Evolutionary conservation across 2,113 vertebrate species (phyloP).

Genomic region (Acinonyx jubatus): DNA sequence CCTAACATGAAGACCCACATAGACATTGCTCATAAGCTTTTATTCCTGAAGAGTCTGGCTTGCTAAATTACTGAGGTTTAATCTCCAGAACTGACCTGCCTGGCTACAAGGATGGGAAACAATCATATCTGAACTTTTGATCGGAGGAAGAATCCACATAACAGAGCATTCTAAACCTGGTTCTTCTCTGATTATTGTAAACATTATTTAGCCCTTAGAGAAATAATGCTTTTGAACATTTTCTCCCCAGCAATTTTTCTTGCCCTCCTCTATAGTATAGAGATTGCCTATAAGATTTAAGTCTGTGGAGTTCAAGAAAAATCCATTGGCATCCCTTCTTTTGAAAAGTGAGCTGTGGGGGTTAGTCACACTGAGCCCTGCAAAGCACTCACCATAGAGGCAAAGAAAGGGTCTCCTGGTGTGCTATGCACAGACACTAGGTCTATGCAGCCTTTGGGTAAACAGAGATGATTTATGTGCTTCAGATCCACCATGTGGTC

Average conservation of each 20-base stretch:
- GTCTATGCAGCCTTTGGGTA: not conserved
- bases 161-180: not conserved
- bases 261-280: not conserved
- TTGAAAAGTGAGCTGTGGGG: not conserved
- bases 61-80: not conserved
- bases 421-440: not conserved
- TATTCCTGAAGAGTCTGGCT: not conserved
- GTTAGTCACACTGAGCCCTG: not conserved
- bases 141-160: not conserved
- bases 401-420: not conserved
- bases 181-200: constrained; percentile 23
- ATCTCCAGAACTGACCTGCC: not conserved
- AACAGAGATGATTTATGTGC: not conserved
- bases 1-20: not conserved
- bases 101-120: not conserved
- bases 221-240: not conserved
- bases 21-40: not conserved
- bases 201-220: not conserved
- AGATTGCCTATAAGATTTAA: not conserved
- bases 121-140: not conserved
- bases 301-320: not conserved
- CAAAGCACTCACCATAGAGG: not conserved
- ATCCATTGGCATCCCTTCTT: not conserved
- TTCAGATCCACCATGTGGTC: not conserved
- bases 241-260: not conserved